Conservation (phyloP, 2,797 vertebrate species). For the Amniataba percoides region DNA sequence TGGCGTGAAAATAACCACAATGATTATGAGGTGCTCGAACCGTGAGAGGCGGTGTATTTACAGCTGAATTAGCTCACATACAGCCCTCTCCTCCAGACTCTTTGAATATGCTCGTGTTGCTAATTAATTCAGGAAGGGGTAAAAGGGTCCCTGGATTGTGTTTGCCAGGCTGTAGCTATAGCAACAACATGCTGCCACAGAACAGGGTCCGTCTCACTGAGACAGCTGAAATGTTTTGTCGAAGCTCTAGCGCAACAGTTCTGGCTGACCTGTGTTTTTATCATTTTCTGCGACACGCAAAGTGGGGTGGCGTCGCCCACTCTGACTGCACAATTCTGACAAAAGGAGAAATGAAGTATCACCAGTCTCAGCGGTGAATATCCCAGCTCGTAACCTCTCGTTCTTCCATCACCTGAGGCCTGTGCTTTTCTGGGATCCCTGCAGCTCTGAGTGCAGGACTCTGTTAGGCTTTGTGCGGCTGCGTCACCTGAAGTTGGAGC, state of each 20-base stretch:
- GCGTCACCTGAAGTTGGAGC: slow-evolving; percentile 58
- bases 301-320: background rate
- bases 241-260: no score
- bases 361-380: slow-evolving; percentile 12
- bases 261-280: background rate
- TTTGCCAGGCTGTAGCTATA: slow-evolving; percentile 61
- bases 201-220: slow-evolving; percentile 26
- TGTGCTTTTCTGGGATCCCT: slow-evolving; percentile 51
- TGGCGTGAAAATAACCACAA: slow-evolving; percentile 20
- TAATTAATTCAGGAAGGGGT: slow-evolving; percentile 59
- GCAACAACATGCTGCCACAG: slow-evolving; percentile 52
- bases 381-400: slow-evolving; percentile 1
- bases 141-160: slow-evolving; percentile 49
- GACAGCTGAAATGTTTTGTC: slow-evolving; percentile 22
- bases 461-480: slow-evolving; percentile 26
- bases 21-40: slow-evolving; percentile 31
- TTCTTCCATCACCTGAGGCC: slow-evolving; percentile 24
- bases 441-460: slow-evolving; percentile 33
- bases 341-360: slow-evolving; percentile 22
- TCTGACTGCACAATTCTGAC: slow-evolving; percentile 2
- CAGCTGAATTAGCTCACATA: slow-evolving; percentile 31
- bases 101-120: slow-evolving; percentile 39
- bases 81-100: slow-evolving; percentile 9
- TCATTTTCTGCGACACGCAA: background rate
- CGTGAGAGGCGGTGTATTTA: slow-evolving; percentile 22